phyloP scores from a whole-genome alignment of 2,888 invertebrate genomes.

The Drosophila tripunctata region DNA sequence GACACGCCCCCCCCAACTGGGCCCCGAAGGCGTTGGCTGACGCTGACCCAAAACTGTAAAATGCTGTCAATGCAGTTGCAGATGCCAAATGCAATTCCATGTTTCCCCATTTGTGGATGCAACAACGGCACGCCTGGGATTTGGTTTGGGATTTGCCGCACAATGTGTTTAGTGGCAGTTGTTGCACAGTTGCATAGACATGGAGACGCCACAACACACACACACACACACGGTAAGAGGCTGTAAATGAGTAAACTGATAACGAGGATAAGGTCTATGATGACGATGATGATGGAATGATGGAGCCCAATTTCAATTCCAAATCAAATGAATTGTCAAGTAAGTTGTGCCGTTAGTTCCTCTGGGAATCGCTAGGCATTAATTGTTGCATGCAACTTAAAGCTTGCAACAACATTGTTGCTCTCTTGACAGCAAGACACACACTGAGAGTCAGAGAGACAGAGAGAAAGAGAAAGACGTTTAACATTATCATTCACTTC shows the following conservation, averaged over 20 bases:
- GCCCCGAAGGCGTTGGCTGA: constrained; percentile 38
- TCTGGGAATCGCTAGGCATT: constrained; percentile 20
- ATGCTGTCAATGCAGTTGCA: constrained; percentile 74
- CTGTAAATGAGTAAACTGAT: no score
- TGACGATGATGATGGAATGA: constrained; percentile 8
- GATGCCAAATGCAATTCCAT: constrained; percentile 67
- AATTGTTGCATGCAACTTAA: constrained; percentile 43
- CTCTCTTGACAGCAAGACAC: background rate
- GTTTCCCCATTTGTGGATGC: no score
- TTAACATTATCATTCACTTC: constrained; percentile 36
- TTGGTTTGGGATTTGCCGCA: constrained; percentile 72
- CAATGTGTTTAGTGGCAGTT: constrained; percentile 78
- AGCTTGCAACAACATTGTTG: constrained; percentile 23
- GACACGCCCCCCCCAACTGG: constrained; percentile 44
- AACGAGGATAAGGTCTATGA: constrained; percentile 4
- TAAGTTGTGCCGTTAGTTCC: constrained; percentile 10
- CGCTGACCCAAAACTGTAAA: constrained; percentile 65
- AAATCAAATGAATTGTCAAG: constrained; percentile 47
- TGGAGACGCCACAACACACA: no score
- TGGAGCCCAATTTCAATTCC: constrained; percentile 15
- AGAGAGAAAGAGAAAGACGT: background rate
- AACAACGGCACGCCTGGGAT: constrained; percentile 71
- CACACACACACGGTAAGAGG: no score
- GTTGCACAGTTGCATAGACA: constrained; percentile 20
- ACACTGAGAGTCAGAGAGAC: background rate